Evolutionary conservation across 2,888 invertebrate genomes (phyloP).

Genomic region (Cheilosia impressa): DNA sequence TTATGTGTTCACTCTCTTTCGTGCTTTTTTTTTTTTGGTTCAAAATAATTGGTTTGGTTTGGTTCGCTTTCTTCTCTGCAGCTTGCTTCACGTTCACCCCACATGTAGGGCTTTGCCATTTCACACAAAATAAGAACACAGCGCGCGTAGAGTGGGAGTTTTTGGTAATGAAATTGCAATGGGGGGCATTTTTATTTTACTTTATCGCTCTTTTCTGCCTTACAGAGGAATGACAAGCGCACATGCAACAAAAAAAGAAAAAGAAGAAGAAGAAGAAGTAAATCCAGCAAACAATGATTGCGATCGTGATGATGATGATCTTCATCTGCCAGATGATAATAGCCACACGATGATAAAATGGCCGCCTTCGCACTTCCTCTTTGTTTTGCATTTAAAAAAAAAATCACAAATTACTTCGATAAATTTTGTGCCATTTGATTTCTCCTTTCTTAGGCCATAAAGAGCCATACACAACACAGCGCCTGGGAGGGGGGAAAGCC

Average conservation of each 20-base stretch:
- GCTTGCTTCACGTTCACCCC: slow-evolving; percentile 22
- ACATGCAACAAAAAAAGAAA: not conserved
- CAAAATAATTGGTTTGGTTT: slow-evolving; percentile 49
- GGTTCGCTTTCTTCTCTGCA: slow-evolving; percentile 48
- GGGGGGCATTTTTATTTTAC: not conserved
- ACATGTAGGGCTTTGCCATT: slow-evolving; percentile 39
- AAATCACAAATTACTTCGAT: slow-evolving; percentile 44
- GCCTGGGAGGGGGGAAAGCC: not conserved
- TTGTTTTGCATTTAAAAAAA: not conserved
- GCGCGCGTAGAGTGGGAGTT: slow-evolving; percentile 46
- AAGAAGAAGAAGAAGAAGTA: not conserved
- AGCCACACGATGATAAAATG: slow-evolving; percentile 19
- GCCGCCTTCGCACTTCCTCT: slow-evolving; percentile 48
- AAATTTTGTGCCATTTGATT: slow-evolving; percentile 42
- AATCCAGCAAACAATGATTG: slow-evolving; percentile 37
- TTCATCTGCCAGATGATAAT: slow-evolving; percentile 38
- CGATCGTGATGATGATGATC: slow-evolving; percentile 60
- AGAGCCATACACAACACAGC: no score
- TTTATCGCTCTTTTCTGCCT: slow-evolving; percentile 15
- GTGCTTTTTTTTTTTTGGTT: slow-evolving; percentile 16
- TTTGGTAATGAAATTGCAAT: slow-evolving; percentile 50
- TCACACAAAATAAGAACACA: not conserved
- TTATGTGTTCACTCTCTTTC: not conserved
- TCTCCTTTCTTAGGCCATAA: slow-evolving; percentile 20
- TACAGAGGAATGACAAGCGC: not conserved